Percentiles rank a stretch among this genome's conserved stretches.
Evolutionary conservation across 2,888 invertebrate genomes (phyloP).

Genomic region (Eueremaeus valkanovi): DNA sequence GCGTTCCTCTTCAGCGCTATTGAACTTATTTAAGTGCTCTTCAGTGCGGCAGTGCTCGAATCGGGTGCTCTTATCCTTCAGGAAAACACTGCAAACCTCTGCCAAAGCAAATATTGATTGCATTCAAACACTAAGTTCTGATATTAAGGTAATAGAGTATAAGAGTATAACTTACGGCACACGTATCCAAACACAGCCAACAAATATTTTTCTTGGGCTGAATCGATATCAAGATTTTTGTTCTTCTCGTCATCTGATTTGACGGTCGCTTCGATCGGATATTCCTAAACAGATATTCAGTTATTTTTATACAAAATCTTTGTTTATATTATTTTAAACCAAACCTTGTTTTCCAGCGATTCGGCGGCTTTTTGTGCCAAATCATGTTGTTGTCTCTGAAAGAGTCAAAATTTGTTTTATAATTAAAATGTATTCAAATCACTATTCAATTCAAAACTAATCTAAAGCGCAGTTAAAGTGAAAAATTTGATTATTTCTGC

Average conservation of each 20-base stretch:
- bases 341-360: slow-evolving; percentile 20
- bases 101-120: not conserved
- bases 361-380: slow-evolving; percentile 25
- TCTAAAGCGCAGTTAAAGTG: too few species aligned
- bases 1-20: slow-evolving; percentile 13
- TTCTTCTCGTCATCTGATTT: slow-evolving; percentile 27
- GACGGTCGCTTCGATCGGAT: not conserved
- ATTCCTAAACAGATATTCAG: not conserved
- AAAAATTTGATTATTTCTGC: too few species aligned
- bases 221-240: slow-evolving; percentile 22
- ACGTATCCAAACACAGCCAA: slow-evolving; percentile 29
- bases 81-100: slow-evolving; percentile 39
- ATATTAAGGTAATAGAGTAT: not conserved
- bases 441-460: too few species aligned
- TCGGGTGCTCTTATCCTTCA: slow-evolving; percentile 36
- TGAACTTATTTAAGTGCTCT: slow-evolving; percentile 29
- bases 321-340: too few species aligned
- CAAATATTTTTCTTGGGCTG: slow-evolving; percentile 12
- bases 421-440: too few species aligned
- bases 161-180: not conserved
- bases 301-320: not conserved
- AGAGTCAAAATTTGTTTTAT: not conserved
- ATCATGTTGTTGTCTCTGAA: slow-evolving; percentile 30
- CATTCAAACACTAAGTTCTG: not conserved
- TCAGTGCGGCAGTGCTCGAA: slow-evolving; percentile 37